Evolutionary conservation across 1,140 invertebrate genomes (phyloP).

Genomic region (Sinella curviseta): DNA sequence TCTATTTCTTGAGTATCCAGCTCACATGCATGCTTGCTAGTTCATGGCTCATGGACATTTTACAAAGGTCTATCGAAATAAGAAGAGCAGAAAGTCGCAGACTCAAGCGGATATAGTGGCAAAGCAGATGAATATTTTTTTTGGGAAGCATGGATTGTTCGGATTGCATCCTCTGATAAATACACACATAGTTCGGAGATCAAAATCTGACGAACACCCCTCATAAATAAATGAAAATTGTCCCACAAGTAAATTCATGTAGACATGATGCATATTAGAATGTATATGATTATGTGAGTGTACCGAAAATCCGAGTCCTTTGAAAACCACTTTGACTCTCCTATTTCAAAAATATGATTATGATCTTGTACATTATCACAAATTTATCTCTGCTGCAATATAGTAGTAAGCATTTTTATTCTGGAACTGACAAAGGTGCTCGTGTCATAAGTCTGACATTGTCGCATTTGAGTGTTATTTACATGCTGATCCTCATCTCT

Average conservation of each 20-base stretch:
- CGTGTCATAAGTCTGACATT: slow-evolving; percentile 2
- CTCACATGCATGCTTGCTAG: too few relatives aligned
- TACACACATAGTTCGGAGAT: too few relatives aligned
- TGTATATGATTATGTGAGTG: too few relatives aligned
- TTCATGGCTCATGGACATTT: too few relatives aligned
- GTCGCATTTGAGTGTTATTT: neutral
- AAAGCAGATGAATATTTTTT: neutral
- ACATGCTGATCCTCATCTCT: neutral
- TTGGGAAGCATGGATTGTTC: too few relatives aligned
- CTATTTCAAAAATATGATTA: neutral
- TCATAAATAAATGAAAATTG: slow-evolving; percentile 18
- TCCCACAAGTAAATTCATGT: neutral
- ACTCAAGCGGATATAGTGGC: neutral
- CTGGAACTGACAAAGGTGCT: slow-evolving; percentile 1
- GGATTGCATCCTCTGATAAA: neutral
- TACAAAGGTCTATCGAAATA: too few relatives aligned
- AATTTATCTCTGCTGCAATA: neutral
- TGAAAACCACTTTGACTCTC: neutral
- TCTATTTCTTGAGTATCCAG: too few relatives aligned
- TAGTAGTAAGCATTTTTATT: too few relatives aligned
- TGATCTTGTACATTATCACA: neutral
- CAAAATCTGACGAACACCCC: slow-evolving; percentile 2
- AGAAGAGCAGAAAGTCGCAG: too few relatives aligned
- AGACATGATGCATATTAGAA: too few relatives aligned
- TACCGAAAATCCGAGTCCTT: too few relatives aligned